Base-by-base conservation (phyloP, 2,888 invertebrate species). In the Andrena chrysosceles region DNA sequence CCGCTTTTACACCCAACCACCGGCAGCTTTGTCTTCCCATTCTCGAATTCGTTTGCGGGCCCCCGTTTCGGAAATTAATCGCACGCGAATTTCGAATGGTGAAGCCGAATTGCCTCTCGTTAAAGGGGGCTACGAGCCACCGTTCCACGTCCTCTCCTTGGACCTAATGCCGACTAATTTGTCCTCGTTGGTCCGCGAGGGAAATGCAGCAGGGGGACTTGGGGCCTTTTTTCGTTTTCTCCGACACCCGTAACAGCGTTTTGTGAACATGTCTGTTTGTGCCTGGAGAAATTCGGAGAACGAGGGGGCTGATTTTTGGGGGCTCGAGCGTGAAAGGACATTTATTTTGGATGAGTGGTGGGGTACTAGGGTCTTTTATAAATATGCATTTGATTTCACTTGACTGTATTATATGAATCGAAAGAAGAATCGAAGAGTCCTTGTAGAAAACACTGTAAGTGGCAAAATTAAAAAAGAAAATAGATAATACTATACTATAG, bases 41-140 rank as follows among this genome's bases (percentile, higher is more conserved):
- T 70, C 60, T 0, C 23, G 20, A 70, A 82, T 81, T 77, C 73
- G 82, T 77, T 77, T 49, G 10, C 63, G 29, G 13, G 16, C 31
- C 48, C 23, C 54, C 54, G 54, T 3, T 31, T 33, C 7, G 10
- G 20, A 31, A 59, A 81, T 81, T 76, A 81, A 81, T 83, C 71
- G 52, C 62, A 42, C 52, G 69, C 72, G 48, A 64, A n/a, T 35
- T 59, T n/a, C 56, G 69, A 81, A 49, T 29, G 20, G 23, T n/a
- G 13, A 13, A 23, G 70, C 66, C 54, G 67, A 82, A 82, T 81
- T 20, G 75, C 20, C 42, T 26, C 52, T 71, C 81, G 35, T 81
- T 71, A 59, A 49, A 62, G 42, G 23, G 82, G 81, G 75, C 75
- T 48, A 33, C 66, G 13, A 42, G 23, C 6, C 48, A 54, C 42